Percentiles rank a stretch among this genome's conserved stretches.
phyloP scores from a whole-genome alignment of 2,113 vertebrate genomes.

The Shinisaurus crocodilurus region DNA sequence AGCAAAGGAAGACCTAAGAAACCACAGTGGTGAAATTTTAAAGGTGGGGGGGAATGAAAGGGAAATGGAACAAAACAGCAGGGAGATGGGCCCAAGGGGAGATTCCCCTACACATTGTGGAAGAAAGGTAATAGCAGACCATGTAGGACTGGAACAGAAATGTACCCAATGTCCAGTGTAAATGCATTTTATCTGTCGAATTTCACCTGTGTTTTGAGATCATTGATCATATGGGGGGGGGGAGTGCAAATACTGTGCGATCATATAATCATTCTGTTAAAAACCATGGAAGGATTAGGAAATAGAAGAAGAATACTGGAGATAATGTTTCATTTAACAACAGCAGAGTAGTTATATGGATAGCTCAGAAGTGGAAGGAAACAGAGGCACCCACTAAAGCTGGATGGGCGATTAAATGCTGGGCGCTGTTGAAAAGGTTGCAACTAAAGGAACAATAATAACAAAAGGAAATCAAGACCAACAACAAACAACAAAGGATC shows the following conservation, averaged over 20 bases:
- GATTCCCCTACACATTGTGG: not conserved
- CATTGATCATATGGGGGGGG: not conserved
- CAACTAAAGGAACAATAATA: too few species aligned
- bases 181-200: not conserved
- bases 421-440: too few species aligned
- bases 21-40: not conserved
- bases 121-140: not conserved
- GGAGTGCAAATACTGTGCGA: not conserved
- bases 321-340: too few species aligned
- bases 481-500: too few species aligned
- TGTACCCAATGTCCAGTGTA: not conserved
- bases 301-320: not conserved
- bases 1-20: not conserved
- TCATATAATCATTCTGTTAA: not conserved
- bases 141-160: not conserved
- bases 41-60: accelerated
- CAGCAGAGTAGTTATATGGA: too few species aligned
- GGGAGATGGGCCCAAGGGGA: not conserved
- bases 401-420: too few species aligned
- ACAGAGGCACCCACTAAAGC: too few species aligned
- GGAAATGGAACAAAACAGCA: accelerated
- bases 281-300: not conserved
- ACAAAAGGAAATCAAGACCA: too few species aligned
- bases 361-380: too few species aligned
- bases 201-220: not conserved